Evolutionary conservation across 2,113 vertebrate genomes (phyloP).

Genomic region (Rhabdomys dilectus): DNA sequence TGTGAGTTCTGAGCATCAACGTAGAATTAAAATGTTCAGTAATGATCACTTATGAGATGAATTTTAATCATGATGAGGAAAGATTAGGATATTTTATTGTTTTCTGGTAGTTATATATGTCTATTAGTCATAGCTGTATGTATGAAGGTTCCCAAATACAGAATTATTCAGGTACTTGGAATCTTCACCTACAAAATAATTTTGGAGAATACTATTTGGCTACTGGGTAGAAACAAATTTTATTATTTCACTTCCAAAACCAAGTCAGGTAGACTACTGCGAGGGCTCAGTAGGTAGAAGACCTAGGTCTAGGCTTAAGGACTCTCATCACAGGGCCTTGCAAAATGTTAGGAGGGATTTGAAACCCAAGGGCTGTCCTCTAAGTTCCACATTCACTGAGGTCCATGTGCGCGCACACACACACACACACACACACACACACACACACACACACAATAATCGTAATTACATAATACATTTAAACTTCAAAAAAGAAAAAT

Average conservation of each 20-base stretch:
- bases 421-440: neutral
- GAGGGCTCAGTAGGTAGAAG: neutral
- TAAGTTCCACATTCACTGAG: neutral
- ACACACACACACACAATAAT: neutral
- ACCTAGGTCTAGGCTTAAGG: no score
- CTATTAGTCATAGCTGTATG: neutral
- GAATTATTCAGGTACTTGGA: neutral
- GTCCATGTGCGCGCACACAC: neutral
- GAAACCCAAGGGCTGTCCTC: neutral
- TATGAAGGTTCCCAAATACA: neutral
- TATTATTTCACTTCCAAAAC: neutral
- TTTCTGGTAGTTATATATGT: neutral
- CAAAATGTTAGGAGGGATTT: neutral
- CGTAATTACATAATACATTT: neutral
- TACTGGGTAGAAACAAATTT: neutral
- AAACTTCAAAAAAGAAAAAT: neutral
- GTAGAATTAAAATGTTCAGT: neutral
- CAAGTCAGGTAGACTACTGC: neutral
- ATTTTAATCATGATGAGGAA: conserved; percentile 3
- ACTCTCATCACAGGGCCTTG: neutral
- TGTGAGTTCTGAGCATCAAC: neutral
- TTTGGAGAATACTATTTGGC: neutral
- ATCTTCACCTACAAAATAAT: neutral
- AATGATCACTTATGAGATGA: neutral
- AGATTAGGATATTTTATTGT: neutral